These are phyloP conservation scores for Oreortyx pictus DNA, from an alignment of 2,797 vertebrate genomes.

Conservation along the genomic window DNA sequence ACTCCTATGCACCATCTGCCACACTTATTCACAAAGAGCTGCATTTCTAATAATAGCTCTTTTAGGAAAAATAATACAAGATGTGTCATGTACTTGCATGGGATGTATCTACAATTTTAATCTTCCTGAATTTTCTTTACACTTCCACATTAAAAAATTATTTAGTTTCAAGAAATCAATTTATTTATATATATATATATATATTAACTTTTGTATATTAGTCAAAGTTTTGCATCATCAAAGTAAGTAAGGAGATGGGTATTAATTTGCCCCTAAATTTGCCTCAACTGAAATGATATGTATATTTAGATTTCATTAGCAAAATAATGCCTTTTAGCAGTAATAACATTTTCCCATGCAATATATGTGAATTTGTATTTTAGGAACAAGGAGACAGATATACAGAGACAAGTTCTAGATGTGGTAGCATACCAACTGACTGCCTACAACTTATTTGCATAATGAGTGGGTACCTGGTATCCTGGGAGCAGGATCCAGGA, in stretches of 20 bases:
- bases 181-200: background rate
- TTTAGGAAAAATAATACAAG: constrained; percentile 63
- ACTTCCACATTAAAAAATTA: background rate
- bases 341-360: background rate
- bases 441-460: background rate
- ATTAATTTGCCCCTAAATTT: background rate
- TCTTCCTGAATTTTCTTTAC: background rate
- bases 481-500: background rate
- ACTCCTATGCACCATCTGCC: constrained; percentile 90
- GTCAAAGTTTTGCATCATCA: background rate
- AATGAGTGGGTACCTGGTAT: background rate
- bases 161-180: background rate
- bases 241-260: background rate
- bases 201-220: background rate
- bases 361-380: background rate
- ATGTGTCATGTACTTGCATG: background rate
- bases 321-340: background rate
- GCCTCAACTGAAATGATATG: background rate
- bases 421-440: background rate
- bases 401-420: background rate
- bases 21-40: constrained; percentile 73
- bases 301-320: background rate
- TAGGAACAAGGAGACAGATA: background rate
- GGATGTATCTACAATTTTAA: background rate
- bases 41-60: constrained; percentile 83